Percentiles rank a stretch among this genome's conserved stretches.
Conservation (phyloP, 2,888 invertebrate genomes). For the Pseudococcus longispinus region DNA sequence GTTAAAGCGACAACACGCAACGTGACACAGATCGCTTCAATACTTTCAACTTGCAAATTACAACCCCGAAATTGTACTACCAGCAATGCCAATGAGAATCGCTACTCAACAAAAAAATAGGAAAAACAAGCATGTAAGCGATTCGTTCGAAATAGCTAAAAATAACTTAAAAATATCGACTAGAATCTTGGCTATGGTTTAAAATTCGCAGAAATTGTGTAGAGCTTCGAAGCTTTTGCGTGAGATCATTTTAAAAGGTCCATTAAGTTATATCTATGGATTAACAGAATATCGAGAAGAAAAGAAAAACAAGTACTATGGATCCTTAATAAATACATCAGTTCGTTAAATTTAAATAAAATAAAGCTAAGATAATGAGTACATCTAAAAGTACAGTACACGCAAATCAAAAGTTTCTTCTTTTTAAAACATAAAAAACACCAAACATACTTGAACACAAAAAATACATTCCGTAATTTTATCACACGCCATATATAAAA, state of each 20-base stretch:
- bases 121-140: constrained; percentile 1
- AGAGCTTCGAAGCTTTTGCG: not conserved
- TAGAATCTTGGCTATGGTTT: constrained; percentile 15
- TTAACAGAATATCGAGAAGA: not conserved
- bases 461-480: not conserved
- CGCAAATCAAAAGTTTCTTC: not conserved
- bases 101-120: not conserved
- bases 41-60: constrained; percentile 25
- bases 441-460: constrained; percentile 37
- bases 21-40: constrained; percentile 20
- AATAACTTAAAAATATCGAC: constrained; percentile 34
- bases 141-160: not conserved
- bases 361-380: constrained; percentile 22
- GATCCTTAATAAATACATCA: constrained; percentile 24
- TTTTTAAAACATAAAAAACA: constrained; percentile 3
- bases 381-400: not conserved
- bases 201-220: not conserved
- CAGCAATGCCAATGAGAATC: not conserved
- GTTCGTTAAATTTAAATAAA: constrained; percentile 36
- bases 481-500: constrained; percentile 19
- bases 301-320: not conserved
- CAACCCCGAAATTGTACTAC: not conserved
- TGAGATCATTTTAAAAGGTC: constrained; percentile 1
- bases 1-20: constrained; percentile 35
- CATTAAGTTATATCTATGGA: not conserved